phyloP scores from a whole-genome alignment of 2,888 invertebrate species.

The Campaea margaritaria region DNA sequence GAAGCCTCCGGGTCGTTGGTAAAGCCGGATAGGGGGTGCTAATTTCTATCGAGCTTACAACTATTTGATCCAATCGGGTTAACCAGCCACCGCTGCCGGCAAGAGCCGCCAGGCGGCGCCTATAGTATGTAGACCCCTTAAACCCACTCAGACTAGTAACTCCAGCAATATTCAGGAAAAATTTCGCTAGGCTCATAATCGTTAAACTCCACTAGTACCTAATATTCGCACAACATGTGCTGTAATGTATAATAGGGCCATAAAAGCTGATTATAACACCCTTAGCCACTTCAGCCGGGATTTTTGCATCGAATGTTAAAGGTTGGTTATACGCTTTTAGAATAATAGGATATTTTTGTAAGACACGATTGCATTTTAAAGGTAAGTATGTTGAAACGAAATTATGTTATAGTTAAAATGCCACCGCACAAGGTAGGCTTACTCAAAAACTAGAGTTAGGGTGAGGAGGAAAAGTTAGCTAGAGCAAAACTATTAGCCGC shows the following conservation, averaged over 20 bases:
- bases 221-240: slow-evolving; percentile 36
- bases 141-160: slow-evolving; percentile 7
- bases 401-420: no score
- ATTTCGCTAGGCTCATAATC: slow-evolving; percentile 32
- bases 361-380: background rate
- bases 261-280: slow-evolving; percentile 28
- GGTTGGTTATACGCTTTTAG: background rate
- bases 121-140: background rate
- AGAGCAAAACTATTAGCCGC: no score
- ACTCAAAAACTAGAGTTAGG: no score
- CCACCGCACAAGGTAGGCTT: no score
- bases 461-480: no score
- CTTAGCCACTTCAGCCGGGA: slow-evolving; percentile 13
- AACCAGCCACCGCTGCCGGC: slow-evolving; percentile 7
- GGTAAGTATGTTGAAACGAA: no score
- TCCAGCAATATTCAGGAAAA: slow-evolving; percentile 29
- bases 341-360: background rate
- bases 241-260: slow-evolving; percentile 30
- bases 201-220: slow-evolving; percentile 36
- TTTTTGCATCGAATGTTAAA: slow-evolving; percentile 14
- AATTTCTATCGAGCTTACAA: no score
- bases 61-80: no score
- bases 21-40: no score
- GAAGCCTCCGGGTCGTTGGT: no score
- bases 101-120: no score